Percentiles rank a stretch among this genome's conserved stretches.
Conservation (phyloP, 2,113 vertebrate genomes). For the Heptranchias perlo region DNA sequence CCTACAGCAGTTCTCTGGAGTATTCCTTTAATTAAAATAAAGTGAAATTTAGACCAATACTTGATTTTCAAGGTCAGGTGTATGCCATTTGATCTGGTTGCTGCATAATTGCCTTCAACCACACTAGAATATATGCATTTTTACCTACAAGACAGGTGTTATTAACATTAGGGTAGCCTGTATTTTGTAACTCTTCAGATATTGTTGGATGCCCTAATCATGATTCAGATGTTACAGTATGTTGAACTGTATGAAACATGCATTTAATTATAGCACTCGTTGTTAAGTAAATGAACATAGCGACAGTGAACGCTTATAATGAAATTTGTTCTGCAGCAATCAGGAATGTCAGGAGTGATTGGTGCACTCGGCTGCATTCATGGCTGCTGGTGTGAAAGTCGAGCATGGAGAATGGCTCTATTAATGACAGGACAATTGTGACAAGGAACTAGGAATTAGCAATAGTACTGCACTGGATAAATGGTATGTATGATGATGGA, state of each 20-base stretch:
- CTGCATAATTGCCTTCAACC: background rate
- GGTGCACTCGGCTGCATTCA: background rate
- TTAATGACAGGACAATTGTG: background rate
- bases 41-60: background rate
- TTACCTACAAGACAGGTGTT: background rate
- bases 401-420: background rate
- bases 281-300: background rate
- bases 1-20: background rate
- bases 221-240: background rate
- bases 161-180: background rate
- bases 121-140: background rate
- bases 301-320: too few species aligned
- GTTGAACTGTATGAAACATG: background rate
- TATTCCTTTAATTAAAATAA: background rate
- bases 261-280: background rate
- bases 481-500: background rate
- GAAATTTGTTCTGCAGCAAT: background rate
- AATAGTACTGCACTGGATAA: background rate
- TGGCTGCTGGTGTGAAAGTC: background rate
- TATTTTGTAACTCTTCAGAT: background rate
- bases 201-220: background rate
- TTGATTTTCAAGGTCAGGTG: constrained; percentile 3
- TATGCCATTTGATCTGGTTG: background rate
- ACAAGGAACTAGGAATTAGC: background rate
- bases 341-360: background rate